Conservation (phyloP, 2,113 vertebrate species). For the Merops nubicus region DNA sequence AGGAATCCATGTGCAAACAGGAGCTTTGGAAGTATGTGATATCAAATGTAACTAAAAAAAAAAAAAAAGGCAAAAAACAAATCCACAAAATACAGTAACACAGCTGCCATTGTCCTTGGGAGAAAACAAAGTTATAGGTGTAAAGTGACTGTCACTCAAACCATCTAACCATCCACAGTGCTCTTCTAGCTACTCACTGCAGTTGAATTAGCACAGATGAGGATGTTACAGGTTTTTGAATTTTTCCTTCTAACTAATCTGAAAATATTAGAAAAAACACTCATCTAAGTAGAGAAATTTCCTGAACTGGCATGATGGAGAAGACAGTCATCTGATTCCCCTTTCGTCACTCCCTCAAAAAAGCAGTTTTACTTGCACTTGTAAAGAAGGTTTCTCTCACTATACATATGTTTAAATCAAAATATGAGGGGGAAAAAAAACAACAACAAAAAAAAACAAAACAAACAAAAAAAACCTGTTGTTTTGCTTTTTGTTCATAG, state of each 20-base stretch:
- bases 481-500: neutral
- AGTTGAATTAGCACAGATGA: neutral
- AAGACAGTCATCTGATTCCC: neutral
- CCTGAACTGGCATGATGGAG: neutral
- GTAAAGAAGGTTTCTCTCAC: neutral
- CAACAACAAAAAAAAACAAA: no score
- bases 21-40: neutral
- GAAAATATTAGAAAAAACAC: neutral
- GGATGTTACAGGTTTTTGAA: neutral
- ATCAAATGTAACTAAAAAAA: neutral
- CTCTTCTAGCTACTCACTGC: neutral
- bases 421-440: neutral
- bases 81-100: neutral
- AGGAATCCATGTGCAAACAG: neutral
- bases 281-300: neutral
- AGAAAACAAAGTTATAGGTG: neutral
- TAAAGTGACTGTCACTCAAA: neutral
- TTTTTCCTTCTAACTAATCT: neutral
- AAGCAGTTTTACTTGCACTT: neutral
- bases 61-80: no score
- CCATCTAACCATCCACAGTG: neutral
- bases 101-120: neutral
- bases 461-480: neutral
- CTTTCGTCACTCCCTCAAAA: neutral
- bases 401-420: neutral